A percentile compares a stretch with the other conserved stretches of the same genome.
Evolutionary conservation across 2,888 invertebrate genomes (phyloP).

Genomic region (Drosophila melanosoma): DNA sequence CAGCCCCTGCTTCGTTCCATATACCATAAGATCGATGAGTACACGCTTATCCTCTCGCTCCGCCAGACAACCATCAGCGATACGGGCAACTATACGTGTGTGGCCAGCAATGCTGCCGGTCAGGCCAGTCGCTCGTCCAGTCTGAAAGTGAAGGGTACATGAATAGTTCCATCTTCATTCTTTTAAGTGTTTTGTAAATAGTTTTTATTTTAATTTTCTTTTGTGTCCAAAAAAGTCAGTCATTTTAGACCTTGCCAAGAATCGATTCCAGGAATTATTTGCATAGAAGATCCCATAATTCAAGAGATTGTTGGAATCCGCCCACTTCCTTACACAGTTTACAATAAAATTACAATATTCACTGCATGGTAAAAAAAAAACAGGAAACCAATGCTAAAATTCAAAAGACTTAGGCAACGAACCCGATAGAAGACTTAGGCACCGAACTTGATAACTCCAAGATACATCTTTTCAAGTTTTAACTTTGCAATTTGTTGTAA

Average conservation of each 20-base stretch:
- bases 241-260: background rate
- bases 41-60: conserved; percentile 85
- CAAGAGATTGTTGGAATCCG: background rate
- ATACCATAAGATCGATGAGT: conserved; percentile 85
- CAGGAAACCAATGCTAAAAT: background rate
- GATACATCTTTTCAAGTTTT: background rate
- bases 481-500: background rate
- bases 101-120: conserved; percentile 87
- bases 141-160: conserved; percentile 87
- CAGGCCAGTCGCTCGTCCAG: conserved; percentile 86
- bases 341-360: background rate
- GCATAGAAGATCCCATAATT: background rate
- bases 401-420: conserved; percentile 14
- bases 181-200: conserved; percentile 9
- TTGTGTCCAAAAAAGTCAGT: conserved; percentile 3
- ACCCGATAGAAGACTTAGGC: conserved; percentile 10
- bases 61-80: conserved; percentile 85
- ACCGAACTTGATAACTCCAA: conserved; percentile 30
- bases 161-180: background rate
- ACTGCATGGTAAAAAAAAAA: background rate
- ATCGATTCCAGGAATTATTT: background rate
- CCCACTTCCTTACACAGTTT: background rate
- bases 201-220: conserved; percentile 5
- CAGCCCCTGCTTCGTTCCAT: conserved; percentile 82
- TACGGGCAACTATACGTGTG: conserved; percentile 87